phyloP scores from a whole-genome alignment of 1,140 invertebrate genomes.

The Diorhabda elongata region DNA sequence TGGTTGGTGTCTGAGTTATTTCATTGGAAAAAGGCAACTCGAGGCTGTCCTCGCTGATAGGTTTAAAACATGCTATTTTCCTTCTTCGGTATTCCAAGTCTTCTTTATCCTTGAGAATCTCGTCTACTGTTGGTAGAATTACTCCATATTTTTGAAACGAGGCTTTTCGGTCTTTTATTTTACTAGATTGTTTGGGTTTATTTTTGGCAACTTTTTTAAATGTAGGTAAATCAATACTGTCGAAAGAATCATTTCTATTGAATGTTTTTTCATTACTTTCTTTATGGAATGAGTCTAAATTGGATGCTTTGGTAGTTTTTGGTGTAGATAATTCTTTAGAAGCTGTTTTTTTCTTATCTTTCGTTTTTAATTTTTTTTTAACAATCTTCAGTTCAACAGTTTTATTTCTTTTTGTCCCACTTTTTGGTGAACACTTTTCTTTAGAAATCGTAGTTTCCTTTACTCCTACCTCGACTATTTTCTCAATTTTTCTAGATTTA shows the following conservation, averaged over 20 bases:
- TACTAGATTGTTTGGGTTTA: neutral
- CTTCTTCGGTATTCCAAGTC: constrained; percentile 22
- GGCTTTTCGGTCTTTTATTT: constrained; percentile 2
- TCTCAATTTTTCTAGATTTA: too few relatives aligned
- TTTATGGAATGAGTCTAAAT: too few relatives aligned
- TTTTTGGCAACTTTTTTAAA: constrained; percentile 11
- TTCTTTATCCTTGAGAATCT: constrained; percentile 26
- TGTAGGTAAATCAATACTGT: constrained; percentile 16
- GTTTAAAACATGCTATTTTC: constrained; percentile 18
- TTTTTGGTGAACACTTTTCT: too few relatives aligned
- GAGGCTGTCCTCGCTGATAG: constrained; percentile 10
- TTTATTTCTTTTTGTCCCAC: too few relatives aligned
- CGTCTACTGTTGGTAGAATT: constrained; percentile 24
- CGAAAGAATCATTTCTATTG: constrained; percentile 11
- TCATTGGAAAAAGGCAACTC: constrained; percentile 11
- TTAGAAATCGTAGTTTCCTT: too few relatives aligned
- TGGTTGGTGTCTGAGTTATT: neutral
- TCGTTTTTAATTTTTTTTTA: too few relatives aligned
- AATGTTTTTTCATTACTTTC: neutral
- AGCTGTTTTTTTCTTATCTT: too few relatives aligned
- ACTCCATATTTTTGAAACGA: constrained; percentile 31
- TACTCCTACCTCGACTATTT: too few relatives aligned
- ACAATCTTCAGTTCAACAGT: too few relatives aligned
- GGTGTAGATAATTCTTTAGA: too few relatives aligned
- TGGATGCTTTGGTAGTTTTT: too few relatives aligned